Conservation (phyloP, 2,888 invertebrate genomes). For the Eueremaeus valkanovi region DNA sequence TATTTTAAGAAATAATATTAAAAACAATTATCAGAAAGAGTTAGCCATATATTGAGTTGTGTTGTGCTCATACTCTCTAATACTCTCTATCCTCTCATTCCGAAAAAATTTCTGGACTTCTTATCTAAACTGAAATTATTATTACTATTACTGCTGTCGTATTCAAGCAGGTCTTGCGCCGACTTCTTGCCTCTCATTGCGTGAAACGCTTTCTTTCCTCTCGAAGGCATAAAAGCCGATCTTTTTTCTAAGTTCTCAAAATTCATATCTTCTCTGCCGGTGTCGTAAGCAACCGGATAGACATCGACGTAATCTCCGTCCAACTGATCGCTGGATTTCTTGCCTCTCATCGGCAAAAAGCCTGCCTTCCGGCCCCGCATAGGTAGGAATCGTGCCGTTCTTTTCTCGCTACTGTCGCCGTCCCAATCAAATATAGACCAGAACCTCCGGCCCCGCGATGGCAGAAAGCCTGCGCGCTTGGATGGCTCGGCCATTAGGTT, state of each 20-base stretch:
- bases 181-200: not conserved
- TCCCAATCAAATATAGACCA: conserved; percentile 24
- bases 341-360: conserved; percentile 5
- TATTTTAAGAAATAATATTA: no score
- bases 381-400: not conserved
- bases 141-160: not conserved
- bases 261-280: not conserved
- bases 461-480: not conserved
- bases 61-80: no score
- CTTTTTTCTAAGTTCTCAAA: not conserved
- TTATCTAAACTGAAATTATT: not conserved
- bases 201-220: conserved; percentile 14
- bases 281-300: not conserved
- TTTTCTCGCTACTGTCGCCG: not conserved
- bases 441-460: not conserved
- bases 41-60: no score
- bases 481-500: conserved; percentile 57
- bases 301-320: not conserved
- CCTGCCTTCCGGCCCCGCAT: conserved; percentile 11
- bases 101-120: not conserved
- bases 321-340: not conserved
- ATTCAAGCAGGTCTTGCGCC: not conserved
- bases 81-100: not conserved
- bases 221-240: not conserved
- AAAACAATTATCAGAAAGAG: no score